Evolutionary conservation across 2,888 invertebrate species (phyloP), one percentile per base, ranked within the genome.

Genomic region (Cordylochernes scorpioides): DNA sequence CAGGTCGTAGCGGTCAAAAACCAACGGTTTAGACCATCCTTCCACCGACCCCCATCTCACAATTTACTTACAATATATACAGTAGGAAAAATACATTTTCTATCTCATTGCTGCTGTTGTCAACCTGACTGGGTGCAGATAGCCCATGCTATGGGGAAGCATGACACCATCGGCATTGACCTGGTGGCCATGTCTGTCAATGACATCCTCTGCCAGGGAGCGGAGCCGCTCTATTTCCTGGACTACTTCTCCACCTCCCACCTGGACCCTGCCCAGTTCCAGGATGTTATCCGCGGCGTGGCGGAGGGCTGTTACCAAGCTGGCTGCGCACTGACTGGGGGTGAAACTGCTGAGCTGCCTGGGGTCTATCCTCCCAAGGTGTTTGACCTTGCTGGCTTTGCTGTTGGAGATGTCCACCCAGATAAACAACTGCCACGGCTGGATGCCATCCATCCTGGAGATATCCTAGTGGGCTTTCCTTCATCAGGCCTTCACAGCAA

Each of bases 391-490:
- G 19, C 19, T n/a, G 19, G 19, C 19, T 19, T 19, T n/a, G 8
- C 8, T n/a, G 19, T 19, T n/a, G 19, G 19, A 8, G 19, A 9
- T n/a, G 19, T 19, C 8, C 8, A 19, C 8, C 63, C 70, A 39
- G 46, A 58, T 1, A 60, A 67, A 28, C 55, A 84, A 26, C 53
- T 82, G 44, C 86, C 88, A 0, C 8, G n/a, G 19, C 8, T n/a
- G 8, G 19, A 19, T 8, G n/a, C n/a, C 19, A 19, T 19, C 19
- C 19, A 19, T 8, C 8, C 19, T n/a, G 19, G 19, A 8, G 19
- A 19, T n/a, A n/a, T n/a, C 8, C 19, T 19, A 9, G n/a, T 19
- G 8, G 19, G 8, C 19, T n/a, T 19, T 8, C 19, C 19, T n/a
- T 19, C 19, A 8, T 19, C 19, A 8, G 19, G 19, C 19, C 19